A percentile compares a stretch with the other conserved stretches of the same genome.
Conservation (phyloP, 2,797 vertebrate genomes). For the Girardinus metallicus region DNA sequence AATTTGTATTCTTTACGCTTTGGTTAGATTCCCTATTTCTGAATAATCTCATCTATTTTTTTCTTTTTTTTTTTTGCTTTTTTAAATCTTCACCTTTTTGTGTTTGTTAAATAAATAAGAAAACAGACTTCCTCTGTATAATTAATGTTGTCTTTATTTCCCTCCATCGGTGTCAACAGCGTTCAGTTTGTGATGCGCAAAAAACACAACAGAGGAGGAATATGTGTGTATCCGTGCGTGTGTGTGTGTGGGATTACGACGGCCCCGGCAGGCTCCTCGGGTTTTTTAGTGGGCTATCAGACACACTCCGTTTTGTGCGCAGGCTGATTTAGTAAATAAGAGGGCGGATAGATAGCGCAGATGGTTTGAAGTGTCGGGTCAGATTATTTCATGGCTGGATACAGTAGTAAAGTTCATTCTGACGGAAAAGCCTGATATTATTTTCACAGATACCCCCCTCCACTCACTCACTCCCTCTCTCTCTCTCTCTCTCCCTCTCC, state of each 20-base stretch:
- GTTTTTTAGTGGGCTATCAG: constrained; percentile 88
- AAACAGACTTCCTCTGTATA: neutral
- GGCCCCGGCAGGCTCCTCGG: constrained; percentile 79
- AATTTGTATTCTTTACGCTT: neutral
- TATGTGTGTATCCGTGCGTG: constrained; percentile 48
- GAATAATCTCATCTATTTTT: neutral
- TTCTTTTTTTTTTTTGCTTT: neutral
- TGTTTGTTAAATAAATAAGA: constrained; percentile 6
- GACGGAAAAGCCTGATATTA: constrained; percentile 98
- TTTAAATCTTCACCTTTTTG: constrained; percentile 12
- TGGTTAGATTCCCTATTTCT: neutral
- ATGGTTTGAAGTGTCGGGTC: constrained; percentile 99
- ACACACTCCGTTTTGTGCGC: constrained; percentile 90
- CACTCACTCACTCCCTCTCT: neutral
- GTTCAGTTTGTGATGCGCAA: constrained; percentile 6
- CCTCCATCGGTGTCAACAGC: constrained; percentile 13
- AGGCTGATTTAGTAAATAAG: constrained; percentile 93
- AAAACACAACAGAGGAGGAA: constrained; percentile 41
- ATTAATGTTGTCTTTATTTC: neutral
- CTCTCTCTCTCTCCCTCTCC: constrained; percentile 82
- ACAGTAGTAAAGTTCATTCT: constrained; percentile 94
- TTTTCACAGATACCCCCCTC: constrained; percentile 86
- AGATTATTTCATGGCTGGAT: constrained; percentile 96
- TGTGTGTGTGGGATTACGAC: constrained; percentile 59
- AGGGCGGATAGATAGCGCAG: constrained; percentile 98